Evolutionary conservation across 30 jellyfish, hydroid and myxozoan genomes (phyloP).

Genomic region (Hydractinia echinata): DNA sequence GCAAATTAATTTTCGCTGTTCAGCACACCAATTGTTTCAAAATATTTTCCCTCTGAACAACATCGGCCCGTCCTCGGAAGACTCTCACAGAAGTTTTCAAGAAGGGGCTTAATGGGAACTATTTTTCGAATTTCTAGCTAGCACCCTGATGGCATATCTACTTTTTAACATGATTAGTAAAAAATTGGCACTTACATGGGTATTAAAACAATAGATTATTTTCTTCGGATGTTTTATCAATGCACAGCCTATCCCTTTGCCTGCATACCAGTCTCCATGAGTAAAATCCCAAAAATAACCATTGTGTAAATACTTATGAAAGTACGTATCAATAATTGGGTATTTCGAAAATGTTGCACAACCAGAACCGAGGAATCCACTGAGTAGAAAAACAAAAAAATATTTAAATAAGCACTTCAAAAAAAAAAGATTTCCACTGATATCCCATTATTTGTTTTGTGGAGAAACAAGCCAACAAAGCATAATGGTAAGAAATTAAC

Average conservation of each 20-base stretch:
- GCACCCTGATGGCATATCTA: too few species aligned
- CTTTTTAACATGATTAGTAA: neutral
- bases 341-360: constrained; percentile 67
- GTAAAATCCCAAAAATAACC: constrained; percentile 68
- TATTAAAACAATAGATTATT: constrained; percentile 39
- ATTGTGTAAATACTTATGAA: constrained; percentile 48
- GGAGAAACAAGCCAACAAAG: neutral
- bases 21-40: neutral
- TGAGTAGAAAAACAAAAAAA: constrained; percentile 15
- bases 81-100: too few species aligned
- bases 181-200: constrained; percentile 65
- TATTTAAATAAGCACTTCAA: neutral
- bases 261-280: constrained; percentile 95
- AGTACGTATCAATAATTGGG: constrained; percentile 58
- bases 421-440: neutral
- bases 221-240: constrained; percentile 65
- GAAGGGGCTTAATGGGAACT: too few species aligned
- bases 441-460: neutral
- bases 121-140: too few species aligned
- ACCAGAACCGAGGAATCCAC: constrained; percentile 84
- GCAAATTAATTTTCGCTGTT: neutral
- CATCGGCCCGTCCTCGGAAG: too few species aligned
- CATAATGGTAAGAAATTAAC: neutral
- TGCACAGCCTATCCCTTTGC: constrained; percentile 77
- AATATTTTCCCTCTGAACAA: too few species aligned